phyloP scores from a whole-genome alignment of 2,888 invertebrate genomes.

The Phlogophora meticulosa region DNA sequence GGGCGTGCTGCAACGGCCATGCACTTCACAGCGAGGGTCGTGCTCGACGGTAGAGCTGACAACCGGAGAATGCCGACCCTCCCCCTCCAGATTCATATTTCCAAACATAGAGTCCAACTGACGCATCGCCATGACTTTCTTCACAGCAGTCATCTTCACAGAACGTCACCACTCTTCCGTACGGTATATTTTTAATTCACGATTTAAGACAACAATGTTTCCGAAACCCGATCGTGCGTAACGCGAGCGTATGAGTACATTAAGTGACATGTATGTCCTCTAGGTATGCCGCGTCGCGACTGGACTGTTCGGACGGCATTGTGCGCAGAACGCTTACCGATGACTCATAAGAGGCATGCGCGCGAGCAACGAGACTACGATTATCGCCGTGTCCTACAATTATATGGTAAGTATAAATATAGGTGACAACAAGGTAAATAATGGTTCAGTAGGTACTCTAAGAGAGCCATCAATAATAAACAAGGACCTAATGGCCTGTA shows the following conservation, averaged over 20 bases:
- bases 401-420: conserved; percentile 83
- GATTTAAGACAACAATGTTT: conserved; percentile 66
- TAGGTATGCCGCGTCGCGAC: conserved; percentile 89
- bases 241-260: conserved; percentile 74
- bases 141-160: conserved; percentile 88
- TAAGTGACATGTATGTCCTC: conserved; percentile 88
- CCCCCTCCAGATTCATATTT: conserved; percentile 91
- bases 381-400: conserved; percentile 86
- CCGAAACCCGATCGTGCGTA: conserved; percentile 72
- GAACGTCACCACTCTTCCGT: conserved; percentile 65
- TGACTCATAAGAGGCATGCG: conserved; percentile 88
- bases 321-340: conserved; percentile 87
- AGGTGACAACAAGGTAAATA: conserved; percentile 88
- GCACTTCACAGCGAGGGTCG: conserved; percentile 93
- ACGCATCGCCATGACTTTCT: conserved; percentile 93
- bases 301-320: conserved; percentile 87
- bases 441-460: conserved; percentile 75
- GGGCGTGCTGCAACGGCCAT: conserved; percentile 90
- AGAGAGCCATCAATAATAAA: conserved; percentile 82
- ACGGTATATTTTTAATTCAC: conserved; percentile 74
- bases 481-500: conserved; percentile 78
- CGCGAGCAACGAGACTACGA: conserved; percentile 85
- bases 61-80: conserved; percentile 84
- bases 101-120: conserved; percentile 94
- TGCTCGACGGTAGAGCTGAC: conserved; percentile 91